Base-by-base conservation (phyloP, 2,888 invertebrate species). In the Dasypogon diadema region DNA sequence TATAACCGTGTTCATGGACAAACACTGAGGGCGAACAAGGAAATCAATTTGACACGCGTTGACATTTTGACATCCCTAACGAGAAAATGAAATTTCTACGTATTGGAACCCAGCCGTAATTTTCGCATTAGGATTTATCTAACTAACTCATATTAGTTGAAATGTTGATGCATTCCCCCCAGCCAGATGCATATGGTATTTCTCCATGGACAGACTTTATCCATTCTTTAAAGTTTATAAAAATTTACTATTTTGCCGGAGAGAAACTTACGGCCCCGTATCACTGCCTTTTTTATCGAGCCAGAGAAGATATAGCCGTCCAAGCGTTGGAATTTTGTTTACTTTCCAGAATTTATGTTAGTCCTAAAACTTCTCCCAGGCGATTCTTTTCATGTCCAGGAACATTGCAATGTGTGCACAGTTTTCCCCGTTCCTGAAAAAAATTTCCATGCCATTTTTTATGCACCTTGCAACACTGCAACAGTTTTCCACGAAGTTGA, bases 21-120 rank as follows among this genome's bases (percentile, higher is more conserved):
- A 63, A 63, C 65, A 48, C 30, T 37, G 63, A 65, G 74, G 74
- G 76, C 56, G 48, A 60, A 74, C 65, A 74, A 70, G 68, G 63
- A 56, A 77, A 77, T 77, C 75, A 70, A 77, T 77, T 77, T 77
- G 77, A 68, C 70, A 77, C 77, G 70, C 77, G 75, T 77, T 75
- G 77, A 77, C 74, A 77, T 70, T 68, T 58, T 68, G 76, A 76
- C 74, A 74, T 63, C 63, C 65, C 68, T 73, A 65, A 65, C 65
- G 48, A 48, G 65, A 48, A 65, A 65, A 65, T 37, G 48, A 65
- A 65, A 48, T 65, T 65, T 63, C 63, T 42, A n/a, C n/a, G n/a
- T n/a, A n/a, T n/a, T n/a, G n/a, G n/a, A n/a, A n/a, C n/a, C n/a
- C n/a, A n/a, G n/a, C n/a, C n/a, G n/a, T n/a, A n/a, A n/a, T n/a